Evolutionary conservation across 2,797 vertebrate genomes (phyloP).

Genomic region (Microchirus variegatus): DNA sequence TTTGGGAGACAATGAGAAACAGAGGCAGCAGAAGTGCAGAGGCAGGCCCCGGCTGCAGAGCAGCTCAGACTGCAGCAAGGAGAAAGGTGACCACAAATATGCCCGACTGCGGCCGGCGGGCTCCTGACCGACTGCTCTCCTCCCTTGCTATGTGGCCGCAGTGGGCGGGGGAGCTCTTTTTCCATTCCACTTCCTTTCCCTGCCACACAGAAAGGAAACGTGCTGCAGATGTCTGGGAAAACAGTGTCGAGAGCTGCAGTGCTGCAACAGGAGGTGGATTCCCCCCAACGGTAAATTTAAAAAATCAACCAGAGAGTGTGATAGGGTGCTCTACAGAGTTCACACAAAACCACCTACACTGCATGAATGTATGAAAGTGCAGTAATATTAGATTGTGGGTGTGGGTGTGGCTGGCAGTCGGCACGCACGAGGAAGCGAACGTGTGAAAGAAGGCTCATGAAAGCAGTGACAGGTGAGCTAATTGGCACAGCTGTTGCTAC

Average conservation of each 20-base stretch:
- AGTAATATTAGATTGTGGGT: no score
- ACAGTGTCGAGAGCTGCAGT: conserved; percentile 29
- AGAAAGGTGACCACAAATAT: conserved; percentile 83
- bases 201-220: conserved; percentile 75
- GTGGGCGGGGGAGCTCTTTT: conserved; percentile 73
- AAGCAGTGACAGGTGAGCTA: no score
- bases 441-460: no score
- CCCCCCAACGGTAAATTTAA: conserved; percentile 8
- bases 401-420: no score
- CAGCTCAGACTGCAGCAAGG: conserved; percentile 61
- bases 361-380: no score
- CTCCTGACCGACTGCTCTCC: conserved; percentile 82
- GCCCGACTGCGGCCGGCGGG: conserved; percentile 78
- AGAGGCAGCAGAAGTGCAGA: not conserved
- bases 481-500: no score
- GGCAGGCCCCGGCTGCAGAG: conserved; percentile 17
- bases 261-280: conserved; percentile 25
- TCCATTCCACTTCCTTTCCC: conserved; percentile 79
- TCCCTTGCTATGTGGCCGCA: conserved; percentile 73
- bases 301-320: conserved; percentile 8
- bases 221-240: conserved; percentile 77
- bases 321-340: conserved; percentile 1
- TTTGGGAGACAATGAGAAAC: conserved; percentile 24
- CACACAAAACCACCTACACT: not conserved
- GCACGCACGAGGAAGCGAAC: no score